Base-by-base conservation (phyloP, 1,140 invertebrate genomes). In the Eufriesea mexicana region DNA sequence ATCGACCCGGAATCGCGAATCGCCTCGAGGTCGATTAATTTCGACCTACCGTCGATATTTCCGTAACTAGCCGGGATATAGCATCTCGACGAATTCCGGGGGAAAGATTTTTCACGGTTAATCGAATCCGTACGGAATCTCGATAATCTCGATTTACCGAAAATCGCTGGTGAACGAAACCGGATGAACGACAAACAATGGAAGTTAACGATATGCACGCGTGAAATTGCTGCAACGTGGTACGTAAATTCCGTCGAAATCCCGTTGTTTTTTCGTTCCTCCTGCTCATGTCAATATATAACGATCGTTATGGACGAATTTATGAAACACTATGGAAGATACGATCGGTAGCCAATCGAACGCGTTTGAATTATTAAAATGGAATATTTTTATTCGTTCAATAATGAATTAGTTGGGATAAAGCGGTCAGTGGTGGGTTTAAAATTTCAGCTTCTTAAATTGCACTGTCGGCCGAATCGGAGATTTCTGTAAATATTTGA, bases 1-100 rank as follows among this genome's bases (percentile, higher is more conserved):
- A 80, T 64, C n/a, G 78, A 73, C 64, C 66, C 25, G 61, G 54
- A 61, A 71, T 59, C 45, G 28, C 25, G 68, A 59, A 79, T 49
- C 42, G 45, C 18, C 6, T 5, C 20, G 25, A 10, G 25, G 20
- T 35, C 66, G 77, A 71, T 79, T 70, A 70, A 71, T 61, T 61
- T 71, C 25, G 42, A 79, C 18, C 45, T 35, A 79, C 16, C 57
- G 18, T 5, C 55, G 51, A 35, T 51, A 76, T 66, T 42, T 42
- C 12, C 42, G 5, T 54, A 66, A 66, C 0, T 25, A 10, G 10
- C 12, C 6, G 10, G 20, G 5, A 4, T 9, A 62, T 49, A 28
- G 14, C 51, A 14, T 16, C 28, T 75, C n/a, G 2, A 14, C 23
- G 23, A 25, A 57, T 20, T 28, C 35, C 5, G 5, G 10, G 14